Base-by-base conservation (phyloP, 1,140 invertebrate genomes). In the Drosophila dunni region DNA sequence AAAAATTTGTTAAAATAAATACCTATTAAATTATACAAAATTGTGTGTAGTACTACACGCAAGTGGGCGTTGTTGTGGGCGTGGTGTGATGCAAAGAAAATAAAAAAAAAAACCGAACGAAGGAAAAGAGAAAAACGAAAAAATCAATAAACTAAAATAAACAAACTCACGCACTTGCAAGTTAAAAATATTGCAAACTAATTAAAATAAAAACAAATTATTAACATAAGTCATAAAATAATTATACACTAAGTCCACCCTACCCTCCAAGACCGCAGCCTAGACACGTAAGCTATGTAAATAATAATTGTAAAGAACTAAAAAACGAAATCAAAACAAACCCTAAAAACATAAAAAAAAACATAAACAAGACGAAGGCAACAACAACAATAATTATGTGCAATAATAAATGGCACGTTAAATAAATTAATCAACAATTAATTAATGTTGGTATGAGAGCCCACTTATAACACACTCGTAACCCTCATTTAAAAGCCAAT, bases 161-260 rank as follows among this genome's bases (percentile, higher is more conserved):
- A 78, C 78, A 83, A 79, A 84, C 40, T 77, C 34, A 48, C 33
- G 75, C 76, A 82, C 75, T 86, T 81, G 73, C 78, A 73, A 76
- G 29, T 34, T 15, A 50, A 33, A 51, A 34, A 34, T 44, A 74
- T 74, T 71, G 76, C 68, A 88, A 71, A 74, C 69, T 79, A 67
- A 78, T 69, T 89, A 74, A 74, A 50, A 79, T 71, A 71, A 58
- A 62, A 51, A 88, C 76, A 88, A 88, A 80, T 88, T 89, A 88
- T 89, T 89, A 84, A 24, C 53, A 40, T 90, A 88, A 88, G 84
- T 70, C 77, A 80, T 61, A 88, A 88, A 81, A 84, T 70, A 78
- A 80, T 88, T 84, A 89, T 77, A 60, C 50, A 75, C 64, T 89
- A 89, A 89, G 84, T 89, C 89, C 84, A 89, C 84, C 71, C 84